Conservation (phyloP, 1,140 invertebrate species). For the Apis cerana region DNA sequence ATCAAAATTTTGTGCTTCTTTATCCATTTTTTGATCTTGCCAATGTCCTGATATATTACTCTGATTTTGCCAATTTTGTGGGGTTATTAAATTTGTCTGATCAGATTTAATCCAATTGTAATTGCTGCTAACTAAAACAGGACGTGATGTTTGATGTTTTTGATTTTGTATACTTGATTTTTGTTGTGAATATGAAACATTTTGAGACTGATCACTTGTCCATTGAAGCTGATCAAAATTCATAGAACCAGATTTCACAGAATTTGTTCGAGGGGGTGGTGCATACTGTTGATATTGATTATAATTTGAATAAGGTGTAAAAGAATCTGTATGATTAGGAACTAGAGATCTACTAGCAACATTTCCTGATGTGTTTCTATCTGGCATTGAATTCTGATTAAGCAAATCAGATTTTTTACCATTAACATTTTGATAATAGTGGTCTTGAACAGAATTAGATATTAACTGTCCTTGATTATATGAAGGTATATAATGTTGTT, state of each 20-base stretch:
- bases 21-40: slow-evolving; percentile 62
- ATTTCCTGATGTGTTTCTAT: slow-evolving; percentile 53
- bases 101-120: slow-evolving; percentile 70
- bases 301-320: slow-evolving; percentile 69
- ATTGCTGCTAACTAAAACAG: slow-evolving; percentile 56
- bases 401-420: slow-evolving; percentile 64
- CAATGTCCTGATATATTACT: slow-evolving; percentile 57
- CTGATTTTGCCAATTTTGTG: slow-evolving; percentile 71
- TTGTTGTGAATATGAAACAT: slow-evolving; percentile 43
- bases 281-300: slow-evolving; percentile 70
- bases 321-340: slow-evolving; percentile 66
- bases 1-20: slow-evolving; percentile 53
- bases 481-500: slow-evolving; percentile 60
- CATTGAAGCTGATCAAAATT: slow-evolving; percentile 63
- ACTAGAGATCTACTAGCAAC: slow-evolving; percentile 59
- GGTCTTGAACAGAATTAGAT: slow-evolving; percentile 65
- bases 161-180: slow-evolving; percentile 34
- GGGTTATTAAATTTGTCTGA: slow-evolving; percentile 26
- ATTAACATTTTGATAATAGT: slow-evolving; percentile 76
- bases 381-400: slow-evolving; percentile 57
- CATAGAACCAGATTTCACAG: slow-evolving; percentile 56
- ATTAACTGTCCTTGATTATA: slow-evolving; percentile 70
- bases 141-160: slow-evolving; percentile 49
- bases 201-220: slow-evolving; percentile 54
- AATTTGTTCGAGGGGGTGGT: slow-evolving; percentile 52